Percentiles rank a stretch among this genome's conserved stretches.
phyloP scores from a whole-genome alignment of 2,888 invertebrate genomes.

The Philereme vetulata region DNA sequence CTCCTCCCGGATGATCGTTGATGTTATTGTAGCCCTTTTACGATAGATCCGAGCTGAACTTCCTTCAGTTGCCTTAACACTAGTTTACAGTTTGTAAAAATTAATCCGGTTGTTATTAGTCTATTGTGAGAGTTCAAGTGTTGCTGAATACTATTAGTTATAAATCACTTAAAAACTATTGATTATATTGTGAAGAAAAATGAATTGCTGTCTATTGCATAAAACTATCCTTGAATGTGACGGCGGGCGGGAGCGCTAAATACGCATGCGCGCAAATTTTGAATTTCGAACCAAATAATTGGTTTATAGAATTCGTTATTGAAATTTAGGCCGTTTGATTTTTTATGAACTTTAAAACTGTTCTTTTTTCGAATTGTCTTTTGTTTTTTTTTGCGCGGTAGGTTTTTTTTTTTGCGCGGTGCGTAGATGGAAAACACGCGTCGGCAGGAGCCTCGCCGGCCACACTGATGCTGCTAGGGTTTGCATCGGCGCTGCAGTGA shows the following conservation, averaged over 20 bases:
- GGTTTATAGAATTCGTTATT: constrained; percentile 73
- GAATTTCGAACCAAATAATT: constrained; percentile 67
- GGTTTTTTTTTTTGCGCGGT: constrained; percentile 68
- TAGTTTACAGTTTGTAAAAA: constrained; percentile 76
- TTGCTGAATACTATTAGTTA: constrained; percentile 80
- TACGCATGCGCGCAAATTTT: constrained; percentile 80
- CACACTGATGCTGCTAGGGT: constrained; percentile 76
- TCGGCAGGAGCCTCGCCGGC: constrained; percentile 76
- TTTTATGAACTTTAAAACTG: constrained; percentile 38
- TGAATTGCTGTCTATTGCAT: constrained; percentile 79
- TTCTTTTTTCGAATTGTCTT: constrained; percentile 39
- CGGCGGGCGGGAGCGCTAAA: constrained; percentile 70
- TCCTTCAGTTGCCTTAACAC: constrained; percentile 80
- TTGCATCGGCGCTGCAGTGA: constrained; percentile 74
- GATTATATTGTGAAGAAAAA: constrained; percentile 72
- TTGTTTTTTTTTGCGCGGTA: constrained; percentile 58
- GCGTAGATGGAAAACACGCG: constrained; percentile 83
- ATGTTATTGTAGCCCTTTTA: constrained; percentile 72
- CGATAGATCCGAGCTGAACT: constrained; percentile 77
- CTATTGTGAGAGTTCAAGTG: constrained; percentile 77
- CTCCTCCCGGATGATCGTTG: constrained; percentile 78
- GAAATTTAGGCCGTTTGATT: constrained; percentile 54
- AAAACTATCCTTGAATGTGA: constrained; percentile 81
- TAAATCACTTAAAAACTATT: constrained; percentile 80
- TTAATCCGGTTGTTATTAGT: constrained; percentile 69